Base-by-base conservation (phyloP, 2,113 vertebrate species). In the Choloepus hoffmanni region DNA sequence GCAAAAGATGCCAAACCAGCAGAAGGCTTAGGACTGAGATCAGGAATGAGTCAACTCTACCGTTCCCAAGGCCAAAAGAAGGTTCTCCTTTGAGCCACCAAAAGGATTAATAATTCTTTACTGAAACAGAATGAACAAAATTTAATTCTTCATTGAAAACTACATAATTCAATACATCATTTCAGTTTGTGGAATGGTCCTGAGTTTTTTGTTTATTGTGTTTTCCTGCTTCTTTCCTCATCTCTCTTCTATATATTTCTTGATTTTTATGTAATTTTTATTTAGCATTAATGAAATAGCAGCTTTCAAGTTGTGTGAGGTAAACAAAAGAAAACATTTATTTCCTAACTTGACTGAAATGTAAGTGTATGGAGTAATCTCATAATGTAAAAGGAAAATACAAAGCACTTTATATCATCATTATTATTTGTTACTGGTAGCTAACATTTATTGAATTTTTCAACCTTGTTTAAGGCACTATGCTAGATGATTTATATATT, bases 1-100 rank as follows among this genome's bases (percentile, higher is more conserved):
- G 60, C 4, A 10, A 83, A 63, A 79, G 60, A 28, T 93, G 96
- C 97, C 97, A 97, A 91, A n/a, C 19, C 86, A 89, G 94, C 97
- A 98, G 97, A 95, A 92, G 91, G 97, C 68, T 53, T 53, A 77
- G 67, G 33, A 48, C 62, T 82, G 81, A 74, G 94, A 73, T 76
- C 88, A 94, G 73, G 36, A 58, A 76, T 73, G 68, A 90, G 83
- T 87, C 43, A n/a, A 55, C 16, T 73, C 33, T 50, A 45, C 74
- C 81, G n/a, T 13, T 79, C 58, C 26, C n/a, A 18, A 60, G 45
- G 83, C 73, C 91, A 93, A 91, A 28, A 55, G 81, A 68, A 58
- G 48, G 18, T 62, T 81, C 0, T 40, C 12, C n/a, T n/a, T 15
- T 48, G 43, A 78, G n/a, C 85, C 55, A 68, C 43, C 18, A 6